Evolutionary conservation across 37 sponge, comb jelly and placozoan genomes (phyloP).

Genomic region (Dysidea cf. avara): DNA sequence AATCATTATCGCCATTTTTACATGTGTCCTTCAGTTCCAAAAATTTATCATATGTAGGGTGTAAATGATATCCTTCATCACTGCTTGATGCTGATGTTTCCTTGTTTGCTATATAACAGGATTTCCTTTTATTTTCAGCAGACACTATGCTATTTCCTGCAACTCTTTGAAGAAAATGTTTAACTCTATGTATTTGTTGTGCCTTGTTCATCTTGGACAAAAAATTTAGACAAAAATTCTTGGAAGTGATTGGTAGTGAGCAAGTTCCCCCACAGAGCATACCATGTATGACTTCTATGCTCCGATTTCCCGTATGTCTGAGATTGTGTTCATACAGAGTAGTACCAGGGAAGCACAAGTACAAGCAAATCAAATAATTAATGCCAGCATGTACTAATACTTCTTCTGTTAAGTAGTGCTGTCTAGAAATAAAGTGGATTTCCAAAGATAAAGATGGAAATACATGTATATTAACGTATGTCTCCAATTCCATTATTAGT

Average conservation of each 20-base stretch:
- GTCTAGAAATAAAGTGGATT: background rate
- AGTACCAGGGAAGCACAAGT: background rate
- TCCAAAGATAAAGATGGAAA: background rate
- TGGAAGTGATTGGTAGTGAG: conserved; percentile 29
- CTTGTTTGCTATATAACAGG: no score
- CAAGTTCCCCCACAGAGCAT: conserved; percentile 21
- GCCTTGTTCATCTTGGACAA: conserved; percentile 9
- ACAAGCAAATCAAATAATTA: conserved; percentile 1
- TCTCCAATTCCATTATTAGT: no score
- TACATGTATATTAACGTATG: no score
- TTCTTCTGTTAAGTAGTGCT: conserved; percentile 8
- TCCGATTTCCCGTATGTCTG: conserved; percentile 14
- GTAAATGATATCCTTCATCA: background rate
- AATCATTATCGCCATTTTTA: background rate
- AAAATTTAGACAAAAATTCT: conserved; percentile 19
- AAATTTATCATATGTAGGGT: no score
- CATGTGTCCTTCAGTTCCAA: background rate
- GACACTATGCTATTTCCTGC: background rate
- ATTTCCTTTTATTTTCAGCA: conserved; percentile 1
- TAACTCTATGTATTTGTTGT: conserved; percentile 6
- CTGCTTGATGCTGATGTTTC: background rate
- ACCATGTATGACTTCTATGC: conserved; percentile 29
- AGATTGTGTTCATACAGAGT: background rate
- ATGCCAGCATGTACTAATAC: conserved; percentile 35
- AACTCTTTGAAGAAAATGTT: conserved; percentile 12